These are phyloP conservation scores for Tryphoninae sp. DNA, from an alignment of 2,888 invertebrate genomes.

Conservation along the genomic window DNA sequence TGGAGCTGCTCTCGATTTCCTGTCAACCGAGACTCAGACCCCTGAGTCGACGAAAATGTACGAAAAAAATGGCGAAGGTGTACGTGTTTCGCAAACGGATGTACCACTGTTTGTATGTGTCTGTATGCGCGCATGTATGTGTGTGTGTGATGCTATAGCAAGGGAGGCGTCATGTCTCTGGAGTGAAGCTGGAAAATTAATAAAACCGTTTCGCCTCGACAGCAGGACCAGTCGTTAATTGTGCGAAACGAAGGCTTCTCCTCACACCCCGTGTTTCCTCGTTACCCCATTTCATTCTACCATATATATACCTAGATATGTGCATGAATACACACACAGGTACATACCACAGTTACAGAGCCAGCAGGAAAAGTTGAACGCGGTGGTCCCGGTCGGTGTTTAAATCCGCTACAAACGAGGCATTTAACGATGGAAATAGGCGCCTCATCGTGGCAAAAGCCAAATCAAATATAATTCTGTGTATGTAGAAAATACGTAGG, in stretches of 20 bases:
- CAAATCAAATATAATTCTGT: slow-evolving; percentile 37
- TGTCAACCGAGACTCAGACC: slow-evolving; percentile 2
- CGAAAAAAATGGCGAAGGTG: slow-evolving; percentile 25
- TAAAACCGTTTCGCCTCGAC: slow-evolving; percentile 56
- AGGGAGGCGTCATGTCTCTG: not conserved
- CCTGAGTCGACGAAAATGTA: slow-evolving; percentile 11
- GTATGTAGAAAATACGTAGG: not conserved
- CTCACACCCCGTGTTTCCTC: slow-evolving; percentile 20
- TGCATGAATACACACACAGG: not conserved
- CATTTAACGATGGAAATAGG: slow-evolving; percentile 43
- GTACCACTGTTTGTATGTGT: not conserved
- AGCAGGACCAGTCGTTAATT: slow-evolving; percentile 56
- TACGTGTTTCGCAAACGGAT: slow-evolving; percentile 15
- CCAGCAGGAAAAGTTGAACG: slow-evolving; percentile 36
- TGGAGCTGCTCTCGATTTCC: not conserved
- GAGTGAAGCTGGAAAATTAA: slow-evolving; percentile 47
- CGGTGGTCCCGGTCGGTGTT: slow-evolving; percentile 11
- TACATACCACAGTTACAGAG: slow-evolving; percentile 9
- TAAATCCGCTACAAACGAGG: slow-evolving; percentile 51
- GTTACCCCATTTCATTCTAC: not conserved
- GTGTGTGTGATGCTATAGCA: not conserved
- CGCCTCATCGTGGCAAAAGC: slow-evolving; percentile 20
- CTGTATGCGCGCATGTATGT: not conserved
- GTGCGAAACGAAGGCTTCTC: slow-evolving; percentile 39
- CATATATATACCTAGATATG: not conserved